phyloP scores from a whole-genome alignment of 2,888 invertebrate species.

The Mythimna ferrago region DNA sequence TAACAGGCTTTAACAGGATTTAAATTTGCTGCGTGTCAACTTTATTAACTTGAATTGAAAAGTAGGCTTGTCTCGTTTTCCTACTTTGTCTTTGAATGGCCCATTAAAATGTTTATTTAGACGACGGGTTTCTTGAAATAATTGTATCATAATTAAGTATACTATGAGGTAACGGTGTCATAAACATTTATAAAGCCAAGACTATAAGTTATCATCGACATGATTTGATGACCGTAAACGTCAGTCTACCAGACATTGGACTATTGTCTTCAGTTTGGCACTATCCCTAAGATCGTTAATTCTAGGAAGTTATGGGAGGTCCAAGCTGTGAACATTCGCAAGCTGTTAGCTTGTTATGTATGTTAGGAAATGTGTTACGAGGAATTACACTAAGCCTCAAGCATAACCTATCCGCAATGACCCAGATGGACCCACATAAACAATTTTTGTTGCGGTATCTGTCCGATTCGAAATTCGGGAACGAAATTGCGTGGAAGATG shows the following conservation, averaged over 20 bases:
- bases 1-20: constrained; percentile 58
- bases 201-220: constrained; percentile 4
- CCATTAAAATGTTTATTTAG: constrained; percentile 10
- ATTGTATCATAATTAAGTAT: constrained; percentile 4
- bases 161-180: constrained; percentile 2
- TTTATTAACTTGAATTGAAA: constrained; percentile 53
- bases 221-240: background rate
- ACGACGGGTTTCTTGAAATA: background rate
- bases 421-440: constrained; percentile 10
- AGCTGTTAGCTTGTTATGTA: constrained; percentile 42
- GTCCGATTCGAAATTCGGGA: constrained; percentile 13
- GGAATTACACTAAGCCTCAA: constrained; percentile 18
- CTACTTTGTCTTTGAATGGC: constrained; percentile 4
- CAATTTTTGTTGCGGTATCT: constrained; percentile 30
- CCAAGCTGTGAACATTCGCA: constrained; percentile 15
- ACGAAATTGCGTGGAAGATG: constrained; percentile 39
- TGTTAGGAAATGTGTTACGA: constrained; percentile 19
- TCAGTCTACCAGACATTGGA: constrained; percentile 12
- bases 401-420: background rate
- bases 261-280: constrained; percentile 39
- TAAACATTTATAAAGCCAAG: constrained; percentile 1
- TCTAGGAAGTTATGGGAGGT: constrained; percentile 32
- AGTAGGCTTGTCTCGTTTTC: constrained; percentile 23
- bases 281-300: constrained; percentile 22
- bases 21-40: constrained; percentile 53